Evolutionary conservation across 1,140 invertebrate genomes (phyloP).

Genomic region (Lepidurus apus): DNA sequence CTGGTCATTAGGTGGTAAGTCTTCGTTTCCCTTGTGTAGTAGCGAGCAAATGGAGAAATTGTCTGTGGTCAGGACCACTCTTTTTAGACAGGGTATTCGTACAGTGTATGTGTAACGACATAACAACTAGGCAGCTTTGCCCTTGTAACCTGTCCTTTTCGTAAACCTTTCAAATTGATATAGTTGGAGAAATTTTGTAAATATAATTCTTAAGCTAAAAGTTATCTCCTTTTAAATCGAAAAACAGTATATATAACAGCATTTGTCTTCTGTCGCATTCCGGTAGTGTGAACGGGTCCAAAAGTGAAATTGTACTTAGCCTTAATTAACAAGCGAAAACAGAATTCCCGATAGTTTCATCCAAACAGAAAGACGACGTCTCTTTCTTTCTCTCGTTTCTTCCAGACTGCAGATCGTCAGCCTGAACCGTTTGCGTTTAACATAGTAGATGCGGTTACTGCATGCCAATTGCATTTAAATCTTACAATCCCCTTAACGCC

Average conservation of each 20-base stretch:
- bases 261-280: neutral
- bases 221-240: neutral
- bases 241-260: neutral
- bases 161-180: conserved; percentile 19
- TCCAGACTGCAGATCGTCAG: neutral
- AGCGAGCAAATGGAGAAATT: conserved; percentile 6
- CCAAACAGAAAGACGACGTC: neutral
- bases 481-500: neutral
- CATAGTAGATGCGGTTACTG: neutral
- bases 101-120: conserved; percentile 19
- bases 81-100: conserved; percentile 22
- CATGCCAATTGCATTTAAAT: neutral
- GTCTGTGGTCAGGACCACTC: conserved; percentile 16
- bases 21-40: conserved; percentile 9
- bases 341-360: too few relatives aligned
- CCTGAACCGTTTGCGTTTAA: neutral
- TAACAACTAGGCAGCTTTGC: conserved; percentile 18
- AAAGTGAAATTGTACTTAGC: too few relatives aligned
- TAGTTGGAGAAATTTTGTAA: conserved; percentile 16
- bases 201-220: conserved; percentile 15
- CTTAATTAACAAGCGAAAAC: too few relatives aligned
- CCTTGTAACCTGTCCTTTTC: conserved; percentile 21
- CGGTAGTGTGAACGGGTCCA: neutral
- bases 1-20: conserved; percentile 14
- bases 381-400: neutral